Percentiles rank a stretch among this genome's conserved stretches.
These are phyloP conservation scores for Verasper variegatus DNA, from an alignment of 2,113 vertebrate genomes.

Conservation along the genomic window DNA sequence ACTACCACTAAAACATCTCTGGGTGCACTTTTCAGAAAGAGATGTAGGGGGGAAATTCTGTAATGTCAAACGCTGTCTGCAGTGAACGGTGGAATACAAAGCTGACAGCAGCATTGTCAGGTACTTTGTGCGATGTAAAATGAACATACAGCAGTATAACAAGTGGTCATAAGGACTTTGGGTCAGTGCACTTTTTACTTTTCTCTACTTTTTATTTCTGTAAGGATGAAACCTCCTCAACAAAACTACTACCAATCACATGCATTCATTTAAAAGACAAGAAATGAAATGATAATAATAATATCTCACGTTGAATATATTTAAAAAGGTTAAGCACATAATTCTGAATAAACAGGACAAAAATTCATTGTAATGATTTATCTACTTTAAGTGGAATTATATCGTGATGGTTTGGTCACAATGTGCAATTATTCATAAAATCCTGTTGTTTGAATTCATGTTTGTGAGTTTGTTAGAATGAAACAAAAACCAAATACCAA, in stretches of 20 bases:
- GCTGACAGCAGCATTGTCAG: slow-evolving; percentile 48
- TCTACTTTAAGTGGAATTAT: too few relatives aligned
- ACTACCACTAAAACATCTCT: slow-evolving; percentile 51
- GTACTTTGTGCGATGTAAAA: slow-evolving; percentile 35
- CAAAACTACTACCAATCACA: too few relatives aligned
- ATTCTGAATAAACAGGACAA: too few relatives aligned
- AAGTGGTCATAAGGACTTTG: slow-evolving; percentile 15
- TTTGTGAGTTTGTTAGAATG: neutral
- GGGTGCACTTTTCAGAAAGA: slow-evolving; percentile 49
- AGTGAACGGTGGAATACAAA: slow-evolving; percentile 16
- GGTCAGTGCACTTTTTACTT: slow-evolving; percentile 16
- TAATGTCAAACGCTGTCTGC: slow-evolving; percentile 34
- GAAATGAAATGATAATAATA: too few relatives aligned
- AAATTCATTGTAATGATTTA: too few relatives aligned
- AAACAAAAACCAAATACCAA: neutral
- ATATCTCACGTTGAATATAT: too few relatives aligned
- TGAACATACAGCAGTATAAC: slow-evolving; percentile 29
- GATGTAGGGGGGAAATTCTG: slow-evolving; percentile 16
- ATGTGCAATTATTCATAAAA: neutral
- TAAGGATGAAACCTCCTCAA: neutral
- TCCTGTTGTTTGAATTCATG: too few relatives aligned
- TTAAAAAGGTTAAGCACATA: too few relatives aligned
- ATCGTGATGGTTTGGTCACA: too few relatives aligned
- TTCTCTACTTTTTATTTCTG: slow-evolving; percentile 7
- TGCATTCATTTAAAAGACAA: neutral